Conservation (phyloP, 2,113 vertebrate genomes). For the Riparia riparia region DNA sequence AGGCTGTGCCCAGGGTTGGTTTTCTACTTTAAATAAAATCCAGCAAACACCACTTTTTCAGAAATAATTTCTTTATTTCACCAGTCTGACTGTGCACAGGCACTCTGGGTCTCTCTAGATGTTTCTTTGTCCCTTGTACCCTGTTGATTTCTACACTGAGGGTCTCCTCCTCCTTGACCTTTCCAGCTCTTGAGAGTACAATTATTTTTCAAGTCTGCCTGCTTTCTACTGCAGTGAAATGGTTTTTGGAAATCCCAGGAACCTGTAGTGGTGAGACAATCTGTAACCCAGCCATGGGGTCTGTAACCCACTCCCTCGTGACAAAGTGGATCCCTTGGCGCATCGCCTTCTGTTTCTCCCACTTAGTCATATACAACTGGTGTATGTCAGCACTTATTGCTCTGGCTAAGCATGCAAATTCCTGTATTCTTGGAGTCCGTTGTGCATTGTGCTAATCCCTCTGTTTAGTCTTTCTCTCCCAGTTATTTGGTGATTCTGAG, state of each 20-base stretch:
- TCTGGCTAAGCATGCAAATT: neutral
- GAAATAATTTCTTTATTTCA: neutral
- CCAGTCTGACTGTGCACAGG: neutral
- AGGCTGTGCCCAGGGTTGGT: neutral
- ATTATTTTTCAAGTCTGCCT: neutral
- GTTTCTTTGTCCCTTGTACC: neutral
- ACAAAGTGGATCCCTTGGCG: neutral
- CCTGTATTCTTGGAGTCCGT: neutral
- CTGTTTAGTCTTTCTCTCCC: slow-evolving; percentile 6
- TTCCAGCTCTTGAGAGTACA: neutral
- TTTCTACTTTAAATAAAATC: neutral
- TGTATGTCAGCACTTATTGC: neutral
- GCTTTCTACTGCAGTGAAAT: neutral
- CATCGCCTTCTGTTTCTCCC: neutral
- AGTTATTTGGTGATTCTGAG: neutral
- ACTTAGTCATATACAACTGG: neutral
- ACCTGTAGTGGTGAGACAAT: neutral
- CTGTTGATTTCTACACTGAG: neutral
- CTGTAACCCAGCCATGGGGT: neutral
- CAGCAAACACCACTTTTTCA: neutral
- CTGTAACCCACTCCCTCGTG: neutral
- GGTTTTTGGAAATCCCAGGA: neutral
- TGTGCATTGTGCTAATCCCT: neutral
- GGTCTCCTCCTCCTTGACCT: neutral
- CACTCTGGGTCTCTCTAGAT: neutral